A percentile compares a stretch with the other conserved stretches of the same genome.
Evolutionary conservation across 2,888 invertebrate genomes (phyloP).

Genomic region (Thymelicus lineola): DNA sequence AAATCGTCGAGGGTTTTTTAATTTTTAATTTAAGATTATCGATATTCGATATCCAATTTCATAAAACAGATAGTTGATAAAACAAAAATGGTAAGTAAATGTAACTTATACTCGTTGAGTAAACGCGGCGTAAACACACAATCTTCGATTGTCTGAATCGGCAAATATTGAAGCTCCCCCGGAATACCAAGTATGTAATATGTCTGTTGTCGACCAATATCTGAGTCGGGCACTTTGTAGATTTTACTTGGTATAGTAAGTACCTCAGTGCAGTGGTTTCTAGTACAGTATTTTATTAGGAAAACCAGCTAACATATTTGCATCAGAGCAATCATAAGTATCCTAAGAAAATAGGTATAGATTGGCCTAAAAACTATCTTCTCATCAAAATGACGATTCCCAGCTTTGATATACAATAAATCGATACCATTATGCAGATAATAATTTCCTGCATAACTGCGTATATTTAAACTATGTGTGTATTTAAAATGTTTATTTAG

Average conservation of each 20-base stretch:
- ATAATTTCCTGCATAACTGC: no score
- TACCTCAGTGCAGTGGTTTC: not conserved
- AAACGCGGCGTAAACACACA: constrained; percentile 31
- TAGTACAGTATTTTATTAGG: not conserved
- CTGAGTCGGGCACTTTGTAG: constrained; percentile 9
- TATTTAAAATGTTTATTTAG: no score
- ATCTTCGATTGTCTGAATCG: constrained; percentile 36
- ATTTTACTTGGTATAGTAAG: not conserved
- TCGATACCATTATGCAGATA: no score
- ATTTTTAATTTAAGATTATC: no score
- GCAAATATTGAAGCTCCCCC: constrained; percentile 35
- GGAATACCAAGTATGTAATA: constrained; percentile 36
- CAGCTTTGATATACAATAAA: no score
- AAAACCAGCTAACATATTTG: no score
- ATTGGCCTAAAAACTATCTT: no score
- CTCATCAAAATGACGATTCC: no score
- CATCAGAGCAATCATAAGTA: no score
- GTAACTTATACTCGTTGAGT: constrained; percentile 30
- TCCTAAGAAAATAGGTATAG: no score
- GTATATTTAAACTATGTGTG: no score
- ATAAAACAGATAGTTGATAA: not conserved
- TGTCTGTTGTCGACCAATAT: constrained; percentile 30
- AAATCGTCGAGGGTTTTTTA: no score
- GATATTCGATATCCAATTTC: not conserved
- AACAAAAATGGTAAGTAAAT: constrained; percentile 29